Conservation (phyloP, 2,797 vertebrate species). For the Chelon labrosus region DNA sequence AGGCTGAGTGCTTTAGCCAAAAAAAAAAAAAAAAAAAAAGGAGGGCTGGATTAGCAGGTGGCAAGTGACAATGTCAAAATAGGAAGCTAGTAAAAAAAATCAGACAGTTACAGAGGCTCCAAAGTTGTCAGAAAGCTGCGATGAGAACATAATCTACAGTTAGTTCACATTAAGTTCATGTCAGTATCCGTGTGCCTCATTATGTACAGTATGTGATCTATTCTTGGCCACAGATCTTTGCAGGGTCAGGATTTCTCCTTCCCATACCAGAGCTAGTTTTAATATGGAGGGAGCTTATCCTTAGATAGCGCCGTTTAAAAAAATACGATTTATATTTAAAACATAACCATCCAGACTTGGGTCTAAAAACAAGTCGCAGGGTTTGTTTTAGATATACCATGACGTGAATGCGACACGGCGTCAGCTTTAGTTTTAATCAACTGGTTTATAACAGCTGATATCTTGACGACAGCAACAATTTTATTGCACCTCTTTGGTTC, state of each 20-base stretch:
- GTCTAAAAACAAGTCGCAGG: not conserved
- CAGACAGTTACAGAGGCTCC: conserved; percentile 3
- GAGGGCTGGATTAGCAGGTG: conserved; percentile 63
- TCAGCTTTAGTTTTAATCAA: not conserved
- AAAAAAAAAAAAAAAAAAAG: conserved; percentile 1
- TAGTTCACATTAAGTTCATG: conserved; percentile 26
- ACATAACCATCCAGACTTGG: not conserved
- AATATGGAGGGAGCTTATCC: not conserved
- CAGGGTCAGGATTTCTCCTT: conserved; percentile 55
- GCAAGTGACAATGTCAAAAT: conserved; percentile 58
- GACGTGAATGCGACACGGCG: not conserved
- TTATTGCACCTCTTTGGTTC: conserved; percentile 20
- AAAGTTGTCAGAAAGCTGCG: not conserved
- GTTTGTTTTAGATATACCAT: not conserved
- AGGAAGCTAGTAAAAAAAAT: conserved; percentile 22
- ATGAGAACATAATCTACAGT: not conserved
- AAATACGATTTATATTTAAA: no score
- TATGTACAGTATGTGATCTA: conserved; percentile 61
- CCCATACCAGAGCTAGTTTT: conserved; percentile 29
- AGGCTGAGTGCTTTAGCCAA: conserved; percentile 45
- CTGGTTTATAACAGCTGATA: not conserved
- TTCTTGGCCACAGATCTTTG: conserved; percentile 61
- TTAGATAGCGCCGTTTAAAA: no score
- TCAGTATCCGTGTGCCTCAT: conserved; percentile 26
- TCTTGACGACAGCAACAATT: not conserved